phyloP scores from a whole-genome alignment of 2,113 vertebrate species.

The Ptychochromis oligacanthus region DNA sequence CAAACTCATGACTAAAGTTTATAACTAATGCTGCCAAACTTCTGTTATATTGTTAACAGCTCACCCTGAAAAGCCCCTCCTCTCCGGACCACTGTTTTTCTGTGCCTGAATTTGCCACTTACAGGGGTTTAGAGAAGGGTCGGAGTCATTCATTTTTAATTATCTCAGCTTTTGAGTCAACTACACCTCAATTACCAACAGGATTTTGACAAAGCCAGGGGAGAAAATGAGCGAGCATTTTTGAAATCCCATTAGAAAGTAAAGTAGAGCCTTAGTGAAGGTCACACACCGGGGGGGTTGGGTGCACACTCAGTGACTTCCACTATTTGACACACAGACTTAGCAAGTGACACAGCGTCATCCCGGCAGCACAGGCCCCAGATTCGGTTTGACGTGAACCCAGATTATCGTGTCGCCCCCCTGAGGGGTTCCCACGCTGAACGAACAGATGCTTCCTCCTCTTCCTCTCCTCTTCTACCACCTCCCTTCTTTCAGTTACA shows the following conservation, averaged over 20 bases:
- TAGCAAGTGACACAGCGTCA: conserved; percentile 30
- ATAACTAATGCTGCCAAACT: conserved; percentile 20
- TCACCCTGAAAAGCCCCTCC: neutral
- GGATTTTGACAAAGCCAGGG: conserved; percentile 39
- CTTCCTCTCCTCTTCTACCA: conserved; percentile 17
- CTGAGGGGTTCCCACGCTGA: conserved; percentile 56
- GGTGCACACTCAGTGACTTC: conserved; percentile 21
- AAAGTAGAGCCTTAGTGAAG: conserved; percentile 30
- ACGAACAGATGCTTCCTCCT: conserved; percentile 56
- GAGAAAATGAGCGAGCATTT: conserved; percentile 17
- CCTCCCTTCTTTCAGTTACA: conserved; percentile 43
- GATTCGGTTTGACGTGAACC: conserved; percentile 59
- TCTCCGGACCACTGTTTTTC: too few species aligned
- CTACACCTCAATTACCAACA: conserved; percentile 36
- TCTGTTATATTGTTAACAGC: neutral
- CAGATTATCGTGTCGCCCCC: conserved; percentile 37
- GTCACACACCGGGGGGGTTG: conserved; percentile 2
- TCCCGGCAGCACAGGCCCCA: conserved; percentile 28
- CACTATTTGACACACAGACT: conserved; percentile 32
- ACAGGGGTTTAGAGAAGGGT: neutral
- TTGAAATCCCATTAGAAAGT: conserved; percentile 23
- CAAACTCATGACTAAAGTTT: conserved; percentile 17
- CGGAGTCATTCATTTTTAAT: conserved; percentile 40
- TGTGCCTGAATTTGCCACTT: neutral
- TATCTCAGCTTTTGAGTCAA: conserved; percentile 38